These are phyloP conservation scores for Steinernema feltiae DNA, from an alignment of 1,140 invertebrate species.

Conservation along the genomic window DNA sequence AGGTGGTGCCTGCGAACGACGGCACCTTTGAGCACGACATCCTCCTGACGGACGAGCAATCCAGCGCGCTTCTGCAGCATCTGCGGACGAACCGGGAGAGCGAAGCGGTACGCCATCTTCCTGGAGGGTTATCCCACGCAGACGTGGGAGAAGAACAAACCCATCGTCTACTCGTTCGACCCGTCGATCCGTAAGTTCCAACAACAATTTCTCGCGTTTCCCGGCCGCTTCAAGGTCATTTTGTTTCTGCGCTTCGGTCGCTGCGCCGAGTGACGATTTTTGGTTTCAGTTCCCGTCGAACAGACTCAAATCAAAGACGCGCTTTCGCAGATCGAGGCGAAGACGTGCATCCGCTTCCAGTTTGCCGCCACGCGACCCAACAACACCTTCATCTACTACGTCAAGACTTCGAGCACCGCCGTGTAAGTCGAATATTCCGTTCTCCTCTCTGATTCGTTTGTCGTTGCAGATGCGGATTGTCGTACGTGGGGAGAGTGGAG, in stretches of 20 bases:
- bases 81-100: neutral
- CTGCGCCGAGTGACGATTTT: neutral
- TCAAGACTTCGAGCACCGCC: slow-evolving; percentile 45
- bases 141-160: slow-evolving; percentile 31
- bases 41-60: slow-evolving; percentile 41
- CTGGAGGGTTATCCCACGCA: slow-evolving; percentile 27
- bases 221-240: neutral
- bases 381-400: slow-evolving; percentile 41
- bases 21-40: slow-evolving; percentile 47
- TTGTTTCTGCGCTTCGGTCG: slow-evolving; percentile 6
- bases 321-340: slow-evolving; percentile 27
- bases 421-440: too few species aligned
- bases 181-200: slow-evolving; percentile 27
- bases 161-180: slow-evolving; percentile 44
- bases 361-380: slow-evolving; percentile 26
- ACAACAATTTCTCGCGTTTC: neutral
- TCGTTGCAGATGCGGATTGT: slow-evolving; percentile 53
- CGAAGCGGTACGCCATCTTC: slow-evolving; percentile 34
- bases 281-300: slow-evolving; percentile 34
- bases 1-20: slow-evolving; percentile 43
- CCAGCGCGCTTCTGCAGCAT: slow-evolving; percentile 30
- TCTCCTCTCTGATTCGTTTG: too few species aligned
- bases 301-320: slow-evolving; percentile 33
- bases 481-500: slow-evolving; percentile 42
- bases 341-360: slow-evolving; percentile 45